Percentiles rank a stretch among this genome's conserved stretches.
Conservation (phyloP, 2,797 vertebrate genomes). For the Pampus argenteus region DNA sequence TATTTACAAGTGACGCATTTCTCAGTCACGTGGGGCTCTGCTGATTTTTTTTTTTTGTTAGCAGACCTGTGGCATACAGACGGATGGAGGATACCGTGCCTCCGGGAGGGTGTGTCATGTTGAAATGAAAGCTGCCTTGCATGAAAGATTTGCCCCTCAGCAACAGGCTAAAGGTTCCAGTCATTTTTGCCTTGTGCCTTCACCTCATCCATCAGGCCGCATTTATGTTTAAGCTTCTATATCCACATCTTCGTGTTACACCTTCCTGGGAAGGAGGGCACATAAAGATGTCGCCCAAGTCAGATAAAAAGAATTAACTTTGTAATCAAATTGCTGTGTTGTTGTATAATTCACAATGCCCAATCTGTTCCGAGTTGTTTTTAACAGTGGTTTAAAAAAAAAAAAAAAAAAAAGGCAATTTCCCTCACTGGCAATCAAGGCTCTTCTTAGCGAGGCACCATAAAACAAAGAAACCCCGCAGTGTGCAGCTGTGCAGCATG, state of each 20-base stretch:
- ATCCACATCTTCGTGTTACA: slow-evolving; percentile 33
- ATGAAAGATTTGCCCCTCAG: slow-evolving; percentile 52
- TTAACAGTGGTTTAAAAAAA: slow-evolving; percentile 41
- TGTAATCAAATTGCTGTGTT: slow-evolving; percentile 16
- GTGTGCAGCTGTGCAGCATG: slow-evolving; percentile 67
- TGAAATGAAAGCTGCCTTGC: slow-evolving; percentile 59
- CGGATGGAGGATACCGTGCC: slow-evolving; percentile 40
- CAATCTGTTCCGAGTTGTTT: slow-evolving; percentile 28
- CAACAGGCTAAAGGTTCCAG: slow-evolving; percentile 60
- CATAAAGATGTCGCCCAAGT: slow-evolving; percentile 1
- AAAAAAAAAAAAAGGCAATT: slow-evolving; percentile 55
- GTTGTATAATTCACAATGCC: slow-evolving; percentile 13
- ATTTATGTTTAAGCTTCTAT: slow-evolving; percentile 23
- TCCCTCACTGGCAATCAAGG: slow-evolving; percentile 48
- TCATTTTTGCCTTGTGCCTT: slow-evolving; percentile 46
- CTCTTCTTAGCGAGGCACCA: slow-evolving; percentile 47
- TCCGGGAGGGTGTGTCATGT: slow-evolving; percentile 45
- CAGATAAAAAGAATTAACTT: slow-evolving; percentile 10
- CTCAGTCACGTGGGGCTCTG: slow-evolving; percentile 55
- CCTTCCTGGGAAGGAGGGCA: not conserved
- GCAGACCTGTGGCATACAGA: slow-evolving; percentile 38
- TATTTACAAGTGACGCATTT: slow-evolving; percentile 74
- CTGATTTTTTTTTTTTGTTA: slow-evolving; percentile 47
- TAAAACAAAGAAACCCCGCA: slow-evolving; percentile 64
- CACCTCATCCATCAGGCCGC: slow-evolving; percentile 47